Conservation (phyloP, 2,113 vertebrate species). For the Natator depressus region DNA sequence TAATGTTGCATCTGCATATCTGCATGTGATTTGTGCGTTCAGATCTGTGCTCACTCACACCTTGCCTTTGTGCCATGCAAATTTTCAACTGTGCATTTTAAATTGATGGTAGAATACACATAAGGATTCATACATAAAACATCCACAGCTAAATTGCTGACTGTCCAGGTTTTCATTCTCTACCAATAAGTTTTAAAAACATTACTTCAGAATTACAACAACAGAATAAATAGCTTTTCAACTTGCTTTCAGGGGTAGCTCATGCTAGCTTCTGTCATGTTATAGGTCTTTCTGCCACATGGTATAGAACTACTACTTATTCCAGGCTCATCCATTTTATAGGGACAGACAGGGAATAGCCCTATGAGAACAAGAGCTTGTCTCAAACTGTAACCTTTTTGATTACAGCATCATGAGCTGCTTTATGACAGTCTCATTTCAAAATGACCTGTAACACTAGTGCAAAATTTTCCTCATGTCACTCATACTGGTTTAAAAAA, state of each 20-base stretch:
- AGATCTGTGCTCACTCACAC: neutral
- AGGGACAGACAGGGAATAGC: constrained; percentile 14
- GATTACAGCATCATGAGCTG: constrained; percentile 34
- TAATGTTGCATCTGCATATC: neutral
- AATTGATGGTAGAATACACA: neutral
- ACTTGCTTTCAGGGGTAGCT: neutral
- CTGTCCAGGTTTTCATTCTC: constrained; percentile 31
- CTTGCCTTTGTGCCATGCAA: neutral
- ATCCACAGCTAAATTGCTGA: constrained; percentile 51
- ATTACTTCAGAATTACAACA: constrained; percentile 18
- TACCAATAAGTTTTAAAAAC: constrained; percentile 54
- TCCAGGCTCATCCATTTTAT: constrained; percentile 32
- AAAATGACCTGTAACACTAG: constrained; percentile 24
- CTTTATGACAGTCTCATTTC: constrained; percentile 58
- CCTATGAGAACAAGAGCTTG: constrained; percentile 8
- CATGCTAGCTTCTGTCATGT: constrained; percentile 27
- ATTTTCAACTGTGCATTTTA: constrained; percentile 35
- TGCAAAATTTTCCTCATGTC: constrained; percentile 35
- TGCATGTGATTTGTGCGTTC: neutral
- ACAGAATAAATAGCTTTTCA: constrained; percentile 34
- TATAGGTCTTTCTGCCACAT: constrained; percentile 45
- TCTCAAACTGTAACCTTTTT: constrained; percentile 34
- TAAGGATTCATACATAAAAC: neutral
- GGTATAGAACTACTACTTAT: constrained; percentile 23
- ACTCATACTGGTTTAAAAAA: constrained; percentile 45